A percentile compares a stretch with the other conserved stretches of the same genome.
phyloP scores from a whole-genome alignment of 1,140 invertebrate species.

The Drosophila bifasciata region DNA sequence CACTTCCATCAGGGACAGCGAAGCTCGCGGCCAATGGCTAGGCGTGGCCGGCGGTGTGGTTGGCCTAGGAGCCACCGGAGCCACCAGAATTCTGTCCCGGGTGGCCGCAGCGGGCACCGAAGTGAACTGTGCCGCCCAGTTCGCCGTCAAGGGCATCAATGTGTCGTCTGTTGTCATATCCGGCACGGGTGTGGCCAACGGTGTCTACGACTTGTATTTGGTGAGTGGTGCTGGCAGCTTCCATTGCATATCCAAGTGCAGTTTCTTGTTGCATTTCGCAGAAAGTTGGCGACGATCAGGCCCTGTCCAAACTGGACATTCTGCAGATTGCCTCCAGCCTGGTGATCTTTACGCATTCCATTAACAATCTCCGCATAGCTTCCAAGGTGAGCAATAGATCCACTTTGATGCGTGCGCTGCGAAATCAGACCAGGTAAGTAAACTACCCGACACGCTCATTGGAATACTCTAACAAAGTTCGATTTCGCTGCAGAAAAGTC shows the following conservation, averaged over 20 bases:
- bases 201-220: constrained; percentile 70
- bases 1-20: constrained; percentile 49
- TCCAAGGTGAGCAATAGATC: constrained; percentile 60
- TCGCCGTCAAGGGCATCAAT: constrained; percentile 68
- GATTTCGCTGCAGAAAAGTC: constrained; percentile 27
- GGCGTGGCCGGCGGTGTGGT: constrained; percentile 71
- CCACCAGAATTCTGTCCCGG: constrained; percentile 46
- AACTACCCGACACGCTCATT: no score
- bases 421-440: constrained; percentile 44
- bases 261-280: not conserved
- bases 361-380: constrained; percentile 72
- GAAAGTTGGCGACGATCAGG: constrained; percentile 65
- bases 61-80: constrained; percentile 64
- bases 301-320: constrained; percentile 52
- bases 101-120: constrained; percentile 38
- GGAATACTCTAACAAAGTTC: no score
- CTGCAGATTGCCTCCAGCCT: constrained; percentile 68
- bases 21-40: constrained; percentile 74
- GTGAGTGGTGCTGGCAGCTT: constrained; percentile 23
- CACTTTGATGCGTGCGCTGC: constrained; percentile 41
- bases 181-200: constrained; percentile 57
- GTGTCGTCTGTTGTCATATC: constrained; percentile 65
- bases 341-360: constrained; percentile 70
- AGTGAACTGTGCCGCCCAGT: constrained; percentile 35
- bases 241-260: not conserved